Base-by-base conservation (phyloP, 2,113 vertebrate species). In the Elephantulus edwardii region DNA sequence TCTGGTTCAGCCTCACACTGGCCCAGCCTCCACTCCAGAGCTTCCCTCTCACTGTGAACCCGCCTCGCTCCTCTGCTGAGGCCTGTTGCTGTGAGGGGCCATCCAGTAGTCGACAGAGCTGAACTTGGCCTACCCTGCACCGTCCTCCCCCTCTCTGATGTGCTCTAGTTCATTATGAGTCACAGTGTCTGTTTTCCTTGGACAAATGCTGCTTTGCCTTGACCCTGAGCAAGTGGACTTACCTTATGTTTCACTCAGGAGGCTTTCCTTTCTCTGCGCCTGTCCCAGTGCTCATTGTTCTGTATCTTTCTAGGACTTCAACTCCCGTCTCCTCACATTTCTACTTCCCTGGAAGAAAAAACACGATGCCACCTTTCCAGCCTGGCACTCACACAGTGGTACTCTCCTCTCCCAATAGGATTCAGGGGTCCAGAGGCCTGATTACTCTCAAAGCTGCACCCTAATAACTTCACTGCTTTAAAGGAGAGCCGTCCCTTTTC, bases 401-500 rank as follows among this genome's bases (percentile, higher is more conserved):
- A 40, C 62, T 56, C 28, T 93, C 12, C 16, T 62, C 6, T 88
- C 79, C 35, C 19, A 16, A 64, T 44, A 56, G 28, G 3, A 8
- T 81, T 74, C 17, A 85, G 28, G 11, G 33, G 17, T 20, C n/a
- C 82, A 8, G 40, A 83, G 62, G 26, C 54, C 19, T 71, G 26
- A 54, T 42, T 28, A 56, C 82, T 86, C 88, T 75, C 93, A 93
- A 94, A 94, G 40, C 90, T 93, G 90, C 89, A 93, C 60, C 88
- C 85, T 42, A 70, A 70, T 11, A 40, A 62, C 58, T 70, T 24
- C 26, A 12, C 38, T 88, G 92, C 64, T 88, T 81, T 40, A 71
- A 95, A 96, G 93, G 78, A 94, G 96, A 92, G 90, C 96, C n/a
- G 94, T 78, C 35, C 77, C 86, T 81, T 79, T 88, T 96, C 81